These are phyloP conservation scores for Oryzias woworae DNA, from an alignment of 2,113 vertebrate genomes.

Conservation along the genomic window DNA sequence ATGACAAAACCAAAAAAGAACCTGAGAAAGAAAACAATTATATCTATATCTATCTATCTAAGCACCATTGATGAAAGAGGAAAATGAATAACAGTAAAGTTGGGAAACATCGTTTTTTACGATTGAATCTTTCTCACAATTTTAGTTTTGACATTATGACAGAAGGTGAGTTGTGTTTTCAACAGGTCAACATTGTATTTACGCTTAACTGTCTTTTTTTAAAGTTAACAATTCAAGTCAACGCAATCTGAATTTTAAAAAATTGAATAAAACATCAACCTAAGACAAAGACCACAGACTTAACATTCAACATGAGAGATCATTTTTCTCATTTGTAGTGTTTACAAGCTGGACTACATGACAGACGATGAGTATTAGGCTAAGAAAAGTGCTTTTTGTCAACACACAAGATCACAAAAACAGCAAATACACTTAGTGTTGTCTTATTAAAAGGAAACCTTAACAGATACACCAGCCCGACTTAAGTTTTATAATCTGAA, in stretches of 20 bases:
- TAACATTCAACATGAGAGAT: conserved; percentile 8
- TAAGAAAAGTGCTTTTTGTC: conserved; percentile 6
- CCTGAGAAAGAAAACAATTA: conserved; percentile 73
- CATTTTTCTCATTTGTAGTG: conserved; percentile 9
- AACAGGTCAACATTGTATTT: conserved; percentile 34
- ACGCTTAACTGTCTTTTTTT: conserved; percentile 1
- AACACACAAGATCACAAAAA: conserved; percentile 20
- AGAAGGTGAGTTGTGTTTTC: conserved; percentile 15
- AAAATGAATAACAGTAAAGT: not conserved
- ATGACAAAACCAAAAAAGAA: conserved; percentile 53
- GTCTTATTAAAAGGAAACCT: not conserved
- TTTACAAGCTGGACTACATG: conserved; percentile 10
- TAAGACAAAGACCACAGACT: too few species aligned
- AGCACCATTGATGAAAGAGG: conserved; percentile 48
- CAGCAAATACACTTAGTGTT: conserved; percentile 9
- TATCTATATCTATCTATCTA: too few species aligned
- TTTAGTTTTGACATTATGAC: conserved; percentile 5
- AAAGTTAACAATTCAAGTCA: conserved; percentile 18
- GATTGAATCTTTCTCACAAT: not conserved
- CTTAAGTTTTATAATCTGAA: conserved; percentile 23
- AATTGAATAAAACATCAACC: not conserved
- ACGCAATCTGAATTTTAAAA: not conserved
- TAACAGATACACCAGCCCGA: not conserved
- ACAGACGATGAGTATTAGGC: not conserved
- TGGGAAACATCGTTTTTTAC: not conserved